Conservation (phyloP, 2,113 vertebrate genomes). For the Rhadina sibilatrix region DNA sequence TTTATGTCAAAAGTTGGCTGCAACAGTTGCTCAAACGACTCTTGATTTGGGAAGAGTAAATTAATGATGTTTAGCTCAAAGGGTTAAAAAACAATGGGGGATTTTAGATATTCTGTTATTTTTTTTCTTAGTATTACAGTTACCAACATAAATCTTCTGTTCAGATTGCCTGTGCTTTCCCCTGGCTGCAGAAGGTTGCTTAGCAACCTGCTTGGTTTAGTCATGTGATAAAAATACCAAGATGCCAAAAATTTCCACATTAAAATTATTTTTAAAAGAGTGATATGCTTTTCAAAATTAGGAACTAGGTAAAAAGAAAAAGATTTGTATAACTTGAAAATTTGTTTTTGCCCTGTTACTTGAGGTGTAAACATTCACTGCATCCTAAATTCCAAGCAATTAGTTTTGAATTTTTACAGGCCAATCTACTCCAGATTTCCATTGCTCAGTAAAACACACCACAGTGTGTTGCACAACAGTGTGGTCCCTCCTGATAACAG, state of each 20-base stretch:
- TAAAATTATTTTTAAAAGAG: neutral
- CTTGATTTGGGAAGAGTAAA: neutral
- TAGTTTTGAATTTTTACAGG: neutral
- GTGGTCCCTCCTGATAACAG: neutral
- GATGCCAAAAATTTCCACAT: slow-evolving; percentile 41
- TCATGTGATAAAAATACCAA: slow-evolving; percentile 58
- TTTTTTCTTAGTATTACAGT: slow-evolving; percentile 44
- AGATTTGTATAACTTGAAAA: neutral
- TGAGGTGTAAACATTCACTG: neutral
- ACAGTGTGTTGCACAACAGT: neutral
- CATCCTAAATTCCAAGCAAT: slow-evolving; percentile 20
- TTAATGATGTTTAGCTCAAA: neutral
- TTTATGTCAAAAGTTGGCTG: neutral
- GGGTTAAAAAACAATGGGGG: neutral
- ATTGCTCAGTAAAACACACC: neutral
- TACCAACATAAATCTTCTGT: slow-evolving; percentile 57
- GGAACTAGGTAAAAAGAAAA: neutral
- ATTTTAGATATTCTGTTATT: neutral
- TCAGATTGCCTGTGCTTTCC: slow-evolving; percentile 34
- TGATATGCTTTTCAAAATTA: neutral
- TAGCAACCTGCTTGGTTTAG: slow-evolving; percentile 67
- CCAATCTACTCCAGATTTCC: neutral
- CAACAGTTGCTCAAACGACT: neutral
- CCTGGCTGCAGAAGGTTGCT: slow-evolving; percentile 47
- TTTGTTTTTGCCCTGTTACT: neutral